Conservation (phyloP, 1,140 invertebrate species). For the Drosophila truncata region DNA sequence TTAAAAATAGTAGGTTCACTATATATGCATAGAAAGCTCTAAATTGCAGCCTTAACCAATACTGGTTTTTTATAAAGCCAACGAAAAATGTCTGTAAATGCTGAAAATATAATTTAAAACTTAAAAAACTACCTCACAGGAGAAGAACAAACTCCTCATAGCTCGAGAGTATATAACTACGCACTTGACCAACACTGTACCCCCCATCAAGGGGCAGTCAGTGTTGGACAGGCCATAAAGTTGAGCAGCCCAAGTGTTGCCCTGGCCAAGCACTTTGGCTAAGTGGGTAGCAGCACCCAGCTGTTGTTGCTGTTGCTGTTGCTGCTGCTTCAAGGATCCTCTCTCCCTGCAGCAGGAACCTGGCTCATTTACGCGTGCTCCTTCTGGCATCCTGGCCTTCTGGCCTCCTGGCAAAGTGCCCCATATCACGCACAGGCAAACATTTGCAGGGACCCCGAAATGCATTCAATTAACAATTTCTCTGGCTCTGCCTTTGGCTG, state of each 20-base stretch:
- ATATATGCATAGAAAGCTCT: not conserved
- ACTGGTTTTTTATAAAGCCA: not conserved
- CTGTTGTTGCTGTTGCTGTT: not conserved
- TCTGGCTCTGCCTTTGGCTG: constrained; percentile 28
- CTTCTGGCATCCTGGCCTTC: not conserved
- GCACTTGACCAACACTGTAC: constrained; percentile 16
- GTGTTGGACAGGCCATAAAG: constrained; percentile 16
- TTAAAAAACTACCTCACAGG: not conserved
- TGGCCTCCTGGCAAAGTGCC: constrained; percentile 47
- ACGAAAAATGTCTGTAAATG: no score
- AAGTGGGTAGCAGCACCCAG: constrained; percentile 9
- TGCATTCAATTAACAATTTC: constrained; percentile 81
- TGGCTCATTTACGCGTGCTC: not conserved
- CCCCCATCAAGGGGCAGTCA: not conserved
- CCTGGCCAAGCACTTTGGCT: constrained; percentile 12
- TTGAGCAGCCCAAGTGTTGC: constrained; percentile 13
- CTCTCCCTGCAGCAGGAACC: not conserved
- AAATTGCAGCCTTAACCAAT: not conserved
- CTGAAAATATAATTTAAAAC: not conserved
- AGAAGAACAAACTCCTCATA: not conserved
- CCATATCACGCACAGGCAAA: constrained; percentile 64
- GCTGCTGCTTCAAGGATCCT: not conserved
- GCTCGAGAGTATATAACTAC: not conserved
- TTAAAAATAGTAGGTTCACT: no score
- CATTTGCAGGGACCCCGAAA: constrained; percentile 58